These are phyloP conservation scores for Archocentrus centrarchus DNA, from an alignment of 2,113 vertebrate species.

Conservation along the genomic window DNA sequence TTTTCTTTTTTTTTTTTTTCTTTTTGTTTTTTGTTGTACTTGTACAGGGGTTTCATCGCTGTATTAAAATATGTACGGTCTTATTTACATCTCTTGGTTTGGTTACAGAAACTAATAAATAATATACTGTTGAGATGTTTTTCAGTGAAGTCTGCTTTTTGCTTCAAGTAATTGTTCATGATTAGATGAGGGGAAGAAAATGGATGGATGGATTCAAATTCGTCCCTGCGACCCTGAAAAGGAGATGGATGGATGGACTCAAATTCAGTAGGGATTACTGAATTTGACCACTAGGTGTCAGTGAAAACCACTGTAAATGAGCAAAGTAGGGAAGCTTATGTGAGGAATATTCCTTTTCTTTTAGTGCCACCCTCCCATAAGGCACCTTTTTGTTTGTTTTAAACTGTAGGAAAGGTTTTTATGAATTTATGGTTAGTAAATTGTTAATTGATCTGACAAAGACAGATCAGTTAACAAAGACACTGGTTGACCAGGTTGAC, in stretches of 20 bases:
- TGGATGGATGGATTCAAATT: too few relatives aligned
- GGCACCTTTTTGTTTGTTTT: too few relatives aligned
- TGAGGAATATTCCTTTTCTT: background rate
- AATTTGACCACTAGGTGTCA: conserved; percentile 52
- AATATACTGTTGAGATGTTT: conserved; percentile 83
- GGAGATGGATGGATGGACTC: background rate
- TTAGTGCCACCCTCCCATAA: accelerated
- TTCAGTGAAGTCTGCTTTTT: conserved; percentile 25
- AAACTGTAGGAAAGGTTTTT: background rate
- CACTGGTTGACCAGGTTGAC: background rate
- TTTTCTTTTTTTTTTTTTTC: conserved; percentile 58
- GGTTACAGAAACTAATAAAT: conserved; percentile 99
- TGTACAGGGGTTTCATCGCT: conserved; percentile 98
- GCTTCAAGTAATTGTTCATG: accelerated
- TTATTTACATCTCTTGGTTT: conserved; percentile 99
- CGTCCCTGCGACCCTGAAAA: too few relatives aligned
- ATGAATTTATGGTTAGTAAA: background rate
- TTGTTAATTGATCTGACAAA: too few relatives aligned
- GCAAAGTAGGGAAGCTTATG: background rate
- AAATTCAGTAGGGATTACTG: background rate
- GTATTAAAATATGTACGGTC: conserved; percentile 99
- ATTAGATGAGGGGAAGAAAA: background rate
- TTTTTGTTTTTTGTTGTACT: conserved; percentile 89
- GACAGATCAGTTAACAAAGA: background rate
- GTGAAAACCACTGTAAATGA: background rate